Base-by-base conservation (phyloP, 2,113 vertebrate genomes). In the Petrocephalus zakoni region DNA sequence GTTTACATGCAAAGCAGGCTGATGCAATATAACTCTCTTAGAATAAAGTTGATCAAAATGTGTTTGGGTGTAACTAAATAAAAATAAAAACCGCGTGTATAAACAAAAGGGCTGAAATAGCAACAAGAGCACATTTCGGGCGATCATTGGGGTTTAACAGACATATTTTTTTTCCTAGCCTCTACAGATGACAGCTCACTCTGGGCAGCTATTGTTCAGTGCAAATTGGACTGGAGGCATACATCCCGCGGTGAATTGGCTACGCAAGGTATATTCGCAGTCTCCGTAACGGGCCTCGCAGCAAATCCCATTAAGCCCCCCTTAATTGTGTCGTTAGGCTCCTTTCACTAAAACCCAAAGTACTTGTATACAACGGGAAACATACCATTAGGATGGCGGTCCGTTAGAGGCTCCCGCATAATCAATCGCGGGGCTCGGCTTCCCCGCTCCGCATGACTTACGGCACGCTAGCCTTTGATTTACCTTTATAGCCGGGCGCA, bases 231-330 rank as follows among this genome's bases (percentile, higher is more conserved):
- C 87, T 68, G 88, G 22, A 89, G 93, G 90, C 87, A 91, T 91
- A 91, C 89, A 90, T 87, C 88, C 82, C 88, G 34, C 85, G 88
- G 86, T 88, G 90, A 93, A 90, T 90, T 82, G 87, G 90, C 92
- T 88, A 90, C 88, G 88, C 87, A 91, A 90, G 88, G 89, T 89
- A 90, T 91, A 88, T 22, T 58, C 90, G 46, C 85, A 56, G 25
- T 89, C 90, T 89, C 64, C 88, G 91, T 87, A 88, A 91, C 47
- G 21, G 88, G 53, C 68, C 86, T 68, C 29, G 7, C 85, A 87
- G 90, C n/a, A 93, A 93, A 93, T 91, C 92, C 93, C 78, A 91
- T 91, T 92, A 93, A 95, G 92, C 92, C 91, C 78, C 21, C 89
- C 90, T 92, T 95, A 94, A 92, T 92, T 92, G 92, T 89, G 55